Percentiles rank a stretch among this genome's conserved stretches.
Conservation (phyloP, 2,113 vertebrate species). For the Cyanocitta stelleri region DNA sequence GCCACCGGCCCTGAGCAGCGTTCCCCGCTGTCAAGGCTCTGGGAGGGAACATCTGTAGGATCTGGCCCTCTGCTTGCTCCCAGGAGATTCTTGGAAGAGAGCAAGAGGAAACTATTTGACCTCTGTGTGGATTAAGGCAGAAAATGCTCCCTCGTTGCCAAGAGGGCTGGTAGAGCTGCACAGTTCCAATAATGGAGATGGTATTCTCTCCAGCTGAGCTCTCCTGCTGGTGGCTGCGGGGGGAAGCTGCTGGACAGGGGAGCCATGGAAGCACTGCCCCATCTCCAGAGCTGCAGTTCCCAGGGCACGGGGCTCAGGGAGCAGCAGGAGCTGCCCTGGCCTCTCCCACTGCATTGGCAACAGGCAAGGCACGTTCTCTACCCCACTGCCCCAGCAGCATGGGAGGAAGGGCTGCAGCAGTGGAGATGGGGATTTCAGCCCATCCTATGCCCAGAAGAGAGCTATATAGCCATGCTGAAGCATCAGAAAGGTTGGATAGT, state of each 20-base stretch:
- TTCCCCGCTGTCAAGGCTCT: fast-evolving
- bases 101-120: constrained; percentile 61
- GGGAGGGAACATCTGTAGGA: background rate
- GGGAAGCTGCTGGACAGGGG: background rate
- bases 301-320: background rate
- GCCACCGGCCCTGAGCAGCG: fast-evolving
- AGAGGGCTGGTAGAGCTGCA: constrained; percentile 39
- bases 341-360: background rate
- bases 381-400: background rate
- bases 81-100: constrained; percentile 38
- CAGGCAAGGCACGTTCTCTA: fast-evolving
- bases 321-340: background rate
- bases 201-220: constrained; percentile 39
- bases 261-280: background rate
- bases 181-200: constrained; percentile 68
- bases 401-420: background rate
- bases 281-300: background rate
- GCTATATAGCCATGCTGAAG: background rate
- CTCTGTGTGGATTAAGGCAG: constrained; percentile 54
- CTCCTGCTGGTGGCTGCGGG: background rate
- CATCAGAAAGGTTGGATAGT: background rate
- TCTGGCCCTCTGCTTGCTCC: background rate
- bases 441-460: background rate
- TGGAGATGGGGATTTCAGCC: background rate
- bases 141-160: constrained; percentile 49